A percentile compares a stretch with the other conserved stretches of the same genome.
These are phyloP conservation scores for Malaclemys terrapin DNA, from an alignment of 2,113 vertebrate species.

Conservation along the genomic window DNA sequence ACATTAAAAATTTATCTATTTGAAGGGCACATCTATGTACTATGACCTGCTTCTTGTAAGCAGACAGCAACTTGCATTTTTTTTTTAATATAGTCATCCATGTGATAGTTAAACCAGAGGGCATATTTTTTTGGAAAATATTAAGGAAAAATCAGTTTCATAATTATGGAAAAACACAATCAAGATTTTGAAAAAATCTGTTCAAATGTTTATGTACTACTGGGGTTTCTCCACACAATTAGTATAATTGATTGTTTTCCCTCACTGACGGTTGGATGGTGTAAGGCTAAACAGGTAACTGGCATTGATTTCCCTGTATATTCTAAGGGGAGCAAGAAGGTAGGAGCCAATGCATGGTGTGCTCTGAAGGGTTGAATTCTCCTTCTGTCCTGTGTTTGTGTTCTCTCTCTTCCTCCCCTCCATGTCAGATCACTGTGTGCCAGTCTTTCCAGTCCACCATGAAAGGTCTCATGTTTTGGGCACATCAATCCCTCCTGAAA, in stretches of 20 bases:
- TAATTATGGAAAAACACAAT: not conserved
- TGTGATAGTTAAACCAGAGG: not conserved
- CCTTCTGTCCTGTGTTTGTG: no score
- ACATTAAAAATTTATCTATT: constrained; percentile 11
- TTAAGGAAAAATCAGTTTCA: not conserved
- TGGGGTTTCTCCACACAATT: not conserved
- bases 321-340: rapidly evolving
- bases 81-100: not conserved
- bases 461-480: no score
- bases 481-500: no score
- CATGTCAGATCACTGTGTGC: no score
- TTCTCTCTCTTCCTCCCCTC: no score
- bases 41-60: constrained; percentile 9
- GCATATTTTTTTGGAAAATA: not conserved
- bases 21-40: not conserved
- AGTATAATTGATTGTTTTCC: not conserved
- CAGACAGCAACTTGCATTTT: not conserved
- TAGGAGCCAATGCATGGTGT: not conserved
- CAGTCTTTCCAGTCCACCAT: no score
- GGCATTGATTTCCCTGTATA: not conserved
- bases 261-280: not conserved
- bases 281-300: rapidly evolving
- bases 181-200: not conserved
- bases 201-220: not conserved
- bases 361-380: no score